phyloP scores from a whole-genome alignment of 2,888 invertebrate species.

The Drosophila kanekoi region DNA sequence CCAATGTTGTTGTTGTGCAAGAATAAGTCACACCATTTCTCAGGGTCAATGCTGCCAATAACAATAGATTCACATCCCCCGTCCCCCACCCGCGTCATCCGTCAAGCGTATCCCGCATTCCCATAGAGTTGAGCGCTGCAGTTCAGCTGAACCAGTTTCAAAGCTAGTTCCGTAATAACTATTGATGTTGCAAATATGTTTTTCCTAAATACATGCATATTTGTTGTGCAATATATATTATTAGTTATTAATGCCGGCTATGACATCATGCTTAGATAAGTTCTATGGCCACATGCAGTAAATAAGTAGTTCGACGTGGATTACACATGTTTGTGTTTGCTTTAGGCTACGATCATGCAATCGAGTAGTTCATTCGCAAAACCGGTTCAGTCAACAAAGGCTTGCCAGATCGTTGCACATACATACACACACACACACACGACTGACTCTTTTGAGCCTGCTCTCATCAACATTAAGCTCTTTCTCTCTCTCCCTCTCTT shows the following conservation, averaged over 20 bases:
- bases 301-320: constrained; percentile 45
- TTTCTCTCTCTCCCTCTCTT: constrained; percentile 23
- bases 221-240: constrained; percentile 12
- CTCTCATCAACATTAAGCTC: constrained; percentile 21
- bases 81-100: background rate
- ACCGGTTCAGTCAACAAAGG: constrained; percentile 54
- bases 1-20: constrained; percentile 33
- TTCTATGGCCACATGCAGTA: constrained; percentile 12
- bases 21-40: constrained; percentile 44
- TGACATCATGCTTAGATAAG: constrained; percentile 47
- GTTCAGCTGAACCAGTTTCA: constrained; percentile 38
- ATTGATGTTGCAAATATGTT: constrained; percentile 5
- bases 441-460: background rate
- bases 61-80: constrained; percentile 31
- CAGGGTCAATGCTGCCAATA: constrained; percentile 60
- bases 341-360: background rate
- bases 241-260: constrained; percentile 34
- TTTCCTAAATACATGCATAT: background rate
- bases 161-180: background rate
- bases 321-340: constrained; percentile 13
- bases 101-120: constrained; percentile 10
- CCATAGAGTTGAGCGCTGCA: constrained; percentile 31
- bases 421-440: background rate
- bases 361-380: constrained; percentile 51
- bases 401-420: constrained; percentile 51